These are phyloP conservation scores for Cacatua alba DNA, from an alignment of 2,113 vertebrate species.

Conservation along the genomic window DNA sequence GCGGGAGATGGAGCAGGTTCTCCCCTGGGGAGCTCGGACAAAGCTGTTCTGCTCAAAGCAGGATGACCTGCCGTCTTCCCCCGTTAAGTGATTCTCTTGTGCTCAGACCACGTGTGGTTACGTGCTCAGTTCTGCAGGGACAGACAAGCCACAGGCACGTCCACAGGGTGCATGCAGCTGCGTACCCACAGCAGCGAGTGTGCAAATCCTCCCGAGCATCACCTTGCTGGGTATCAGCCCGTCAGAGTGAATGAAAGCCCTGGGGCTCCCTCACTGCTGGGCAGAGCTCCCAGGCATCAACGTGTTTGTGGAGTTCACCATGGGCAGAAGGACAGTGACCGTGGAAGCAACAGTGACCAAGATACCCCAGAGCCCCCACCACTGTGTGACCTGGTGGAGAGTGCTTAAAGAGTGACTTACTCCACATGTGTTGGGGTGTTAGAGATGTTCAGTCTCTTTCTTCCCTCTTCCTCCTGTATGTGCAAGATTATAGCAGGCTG, in stretches of 20 bases:
- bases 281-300: background rate
- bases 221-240: background rate
- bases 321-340: background rate
- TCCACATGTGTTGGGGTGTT: background rate
- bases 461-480: background rate
- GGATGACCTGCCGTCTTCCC: background rate
- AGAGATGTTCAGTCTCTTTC: background rate
- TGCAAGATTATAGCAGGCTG: accelerated
- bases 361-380: background rate
- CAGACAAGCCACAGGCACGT: background rate
- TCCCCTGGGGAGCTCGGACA: background rate
- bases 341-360: background rate
- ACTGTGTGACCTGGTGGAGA: background rate
- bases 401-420: background rate
- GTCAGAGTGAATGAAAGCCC: background rate
- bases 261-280: background rate
- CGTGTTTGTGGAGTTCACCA: background rate
- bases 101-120: background rate
- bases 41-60: background rate
- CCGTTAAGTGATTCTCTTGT: background rate
- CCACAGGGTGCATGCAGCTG: accelerated
- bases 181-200: background rate
- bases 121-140: background rate
- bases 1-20: background rate
- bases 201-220: background rate